Evolutionary conservation across 1,140 invertebrate genomes (phyloP).

Genomic region (Cephus cinctus): DNA sequence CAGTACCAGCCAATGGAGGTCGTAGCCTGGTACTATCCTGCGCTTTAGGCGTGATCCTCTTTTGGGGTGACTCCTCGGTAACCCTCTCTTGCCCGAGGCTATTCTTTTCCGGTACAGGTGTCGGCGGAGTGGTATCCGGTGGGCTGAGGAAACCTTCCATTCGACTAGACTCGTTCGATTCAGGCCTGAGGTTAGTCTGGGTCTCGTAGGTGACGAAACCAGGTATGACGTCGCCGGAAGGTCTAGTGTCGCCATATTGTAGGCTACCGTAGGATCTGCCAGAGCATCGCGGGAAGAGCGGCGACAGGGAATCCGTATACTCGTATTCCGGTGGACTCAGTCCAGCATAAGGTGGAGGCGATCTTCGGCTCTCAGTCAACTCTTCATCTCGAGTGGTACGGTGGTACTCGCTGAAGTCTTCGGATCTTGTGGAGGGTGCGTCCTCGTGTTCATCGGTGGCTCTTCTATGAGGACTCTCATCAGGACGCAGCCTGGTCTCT

Average conservation of each 20-base stretch:
- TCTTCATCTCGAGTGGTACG: constrained; percentile 5
- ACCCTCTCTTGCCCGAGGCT: neutral
- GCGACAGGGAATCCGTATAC: constrained; percentile 21
- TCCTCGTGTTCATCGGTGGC: neutral
- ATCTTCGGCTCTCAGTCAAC: neutral
- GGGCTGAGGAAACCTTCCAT: constrained; percentile 10
- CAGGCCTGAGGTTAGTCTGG: neutral
- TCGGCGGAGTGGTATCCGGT: constrained; percentile 6
- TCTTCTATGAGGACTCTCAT: constrained; percentile 4
- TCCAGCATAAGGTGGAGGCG: constrained; percentile 22
- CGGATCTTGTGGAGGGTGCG: constrained; percentile 14
- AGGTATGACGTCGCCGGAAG: constrained; percentile 5
- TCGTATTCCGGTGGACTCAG: constrained; percentile 22
- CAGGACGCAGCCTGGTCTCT: too few relatives aligned
- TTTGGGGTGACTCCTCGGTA: constrained; percentile 6
- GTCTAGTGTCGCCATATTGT: constrained; percentile 1
- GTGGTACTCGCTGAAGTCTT: constrained; percentile 9
- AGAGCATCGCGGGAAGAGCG: constrained; percentile 30
- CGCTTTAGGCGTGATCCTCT: constrained; percentile 3
- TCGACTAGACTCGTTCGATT: constrained; percentile 2
- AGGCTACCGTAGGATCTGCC: neutral
- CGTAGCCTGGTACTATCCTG: constrained; percentile 42
- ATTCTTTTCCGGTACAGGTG: neutral
- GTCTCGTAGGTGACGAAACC: constrained; percentile 11
- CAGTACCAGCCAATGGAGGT: constrained; percentile 39